Evolutionary conservation across 1,140 invertebrate species (phyloP), one percentile per base, ranked within the genome.

Genomic region (Papilio aristodemus): DNA sequence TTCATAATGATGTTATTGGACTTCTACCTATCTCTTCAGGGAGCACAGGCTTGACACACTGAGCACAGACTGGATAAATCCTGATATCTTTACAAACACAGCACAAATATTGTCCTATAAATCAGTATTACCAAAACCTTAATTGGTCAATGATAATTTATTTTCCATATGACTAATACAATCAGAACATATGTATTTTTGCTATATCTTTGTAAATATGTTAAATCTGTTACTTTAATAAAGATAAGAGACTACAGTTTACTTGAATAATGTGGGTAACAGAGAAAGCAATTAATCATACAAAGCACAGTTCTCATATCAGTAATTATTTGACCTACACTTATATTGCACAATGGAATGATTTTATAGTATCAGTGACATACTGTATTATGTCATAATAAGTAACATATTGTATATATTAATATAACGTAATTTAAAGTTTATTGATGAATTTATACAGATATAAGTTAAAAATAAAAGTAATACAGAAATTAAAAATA

Each of bases 261-360:
- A 19, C 19, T 50, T 50, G 19, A 50, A 50, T 32, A 32, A 32
- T 50, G 46, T 11, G 17, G 17, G 17, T 50, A 10, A 22, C 46
- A 50, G 10, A 10, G 46, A 50, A 22, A 50, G 46, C 17, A 22
- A 46, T 50, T 19, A 50, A 50, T 22, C 46, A 50, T 7, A 41
- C n/a, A 43, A 43, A 43, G 41, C 4, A 13, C 41, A 50, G 19
- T 22, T 50, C 46, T 22, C 46, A 50, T 50, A 22, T 50, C 19
- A 25, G 11, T 50, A 50, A 46, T 46, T 19, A 46, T 50, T 19
- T 50, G 46, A 50, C 46, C 19, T 50, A 50, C 46, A 50, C 9
- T 50, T 22, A 11, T 50, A 22, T 50, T 50, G 9, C 19, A 50
- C 46, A 50, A 50, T 50, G 1, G 19, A 3, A 22, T 50, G 2